Base-by-base conservation (phyloP, 2,113 vertebrate species). In the Galeopterus variegatus region DNA sequence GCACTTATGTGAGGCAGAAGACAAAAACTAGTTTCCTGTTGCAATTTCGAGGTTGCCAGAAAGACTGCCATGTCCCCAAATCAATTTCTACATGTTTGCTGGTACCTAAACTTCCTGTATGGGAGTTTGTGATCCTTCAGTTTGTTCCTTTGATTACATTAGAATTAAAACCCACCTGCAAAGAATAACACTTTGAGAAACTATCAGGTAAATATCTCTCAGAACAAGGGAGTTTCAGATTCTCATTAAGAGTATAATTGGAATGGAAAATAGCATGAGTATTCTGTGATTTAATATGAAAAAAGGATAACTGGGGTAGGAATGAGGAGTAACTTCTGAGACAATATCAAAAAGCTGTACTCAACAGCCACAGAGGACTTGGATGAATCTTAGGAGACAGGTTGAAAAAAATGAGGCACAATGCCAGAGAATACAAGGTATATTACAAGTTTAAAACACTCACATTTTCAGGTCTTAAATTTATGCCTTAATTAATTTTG, bases 21-120 rank as follows among this genome's bases (percentile, higher is more conserved):
- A 50, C 4, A 91, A 94, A 95, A 96, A 89, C 54, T 81, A 17
- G 11, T 80, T 76, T 92, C 64, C 65, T 87, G 17, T 26, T 80
- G 48, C 3, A 58, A 76, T 94, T 84, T 87, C 58, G 84, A 90
- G 17, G 9, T 33, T 90, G 56, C 70, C 72, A 24, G 54, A 87
- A 94, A 90, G 15, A 69, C 1, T 52, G 4, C 31, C 24, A 62
- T 23, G 18, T 45, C 4, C 6, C 33, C n/a, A 48, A 58, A 75
- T 83, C n/a, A 84, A 45, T 52, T 41, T 79, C 48, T 79, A 6
- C 9, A 28, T 36, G 26, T 75, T 76, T 90, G 2, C 15, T 86
- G 28, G 17, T 13, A 23, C 1, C 15, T 48, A 10, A 28, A 72
- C 19, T 77, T 92, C 15, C 41, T 58, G 0, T 69, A 5, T 28